Conservation (phyloP, 2,888 invertebrate genomes). For the Tipula confusa region DNA sequence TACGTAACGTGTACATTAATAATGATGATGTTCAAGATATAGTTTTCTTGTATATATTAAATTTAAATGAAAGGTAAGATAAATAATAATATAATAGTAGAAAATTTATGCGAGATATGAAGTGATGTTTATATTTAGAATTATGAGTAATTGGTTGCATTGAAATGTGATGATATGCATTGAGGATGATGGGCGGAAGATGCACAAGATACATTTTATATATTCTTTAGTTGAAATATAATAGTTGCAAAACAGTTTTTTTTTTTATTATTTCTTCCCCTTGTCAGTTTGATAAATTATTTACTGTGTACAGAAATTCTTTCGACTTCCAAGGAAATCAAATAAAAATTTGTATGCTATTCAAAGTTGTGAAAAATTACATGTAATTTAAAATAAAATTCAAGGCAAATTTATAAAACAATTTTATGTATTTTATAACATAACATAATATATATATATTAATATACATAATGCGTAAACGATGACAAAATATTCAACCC, state of each 20-base stretch:
- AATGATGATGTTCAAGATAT: background rate
- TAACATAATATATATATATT: background rate
- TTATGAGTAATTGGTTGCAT: background rate
- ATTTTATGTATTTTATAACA: background rate
- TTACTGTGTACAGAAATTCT: background rate
- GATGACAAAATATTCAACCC: background rate
- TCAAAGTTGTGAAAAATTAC: background rate
- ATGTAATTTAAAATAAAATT: too few species aligned
- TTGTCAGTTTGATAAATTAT: background rate
- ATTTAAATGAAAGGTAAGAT: background rate
- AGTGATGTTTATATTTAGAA: slow-evolving; percentile 20
- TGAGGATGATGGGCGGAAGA: background rate
- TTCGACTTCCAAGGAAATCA: background rate
- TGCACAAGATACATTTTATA: background rate
- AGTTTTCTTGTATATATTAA: background rate
- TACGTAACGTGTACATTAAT: background rate
- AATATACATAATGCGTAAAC: background rate
- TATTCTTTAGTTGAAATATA: background rate
- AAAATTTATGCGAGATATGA: background rate
- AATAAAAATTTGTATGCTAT: background rate
- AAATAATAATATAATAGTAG: background rate
- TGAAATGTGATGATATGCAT: background rate
- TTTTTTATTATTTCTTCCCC: background rate
- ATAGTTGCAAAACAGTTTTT: background rate
- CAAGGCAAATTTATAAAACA: background rate